Base-by-base conservation (phyloP, 2,113 vertebrate species). In the Actenoides hombroni region DNA sequence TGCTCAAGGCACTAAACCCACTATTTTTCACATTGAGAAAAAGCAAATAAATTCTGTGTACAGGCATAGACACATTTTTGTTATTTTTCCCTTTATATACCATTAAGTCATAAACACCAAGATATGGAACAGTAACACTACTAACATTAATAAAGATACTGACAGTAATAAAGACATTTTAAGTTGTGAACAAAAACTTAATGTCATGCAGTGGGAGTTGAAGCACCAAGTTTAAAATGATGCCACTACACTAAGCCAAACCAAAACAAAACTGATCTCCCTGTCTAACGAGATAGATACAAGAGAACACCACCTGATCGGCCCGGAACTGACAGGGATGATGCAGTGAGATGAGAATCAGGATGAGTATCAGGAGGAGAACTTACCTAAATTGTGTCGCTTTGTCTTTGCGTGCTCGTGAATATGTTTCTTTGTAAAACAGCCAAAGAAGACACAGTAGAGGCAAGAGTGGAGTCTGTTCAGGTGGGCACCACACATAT, bases 371-470 rank as follows among this genome's bases (percentile, higher is more conserved):
- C 3, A 10, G 42, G 33, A n/a, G 26, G 70, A n/a, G 3, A 39
- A 64, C 99, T 99, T 98, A 99, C 99, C 99, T 97, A 99, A 98
- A 96, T 99, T 99, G 98, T 99, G 99, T 97, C 99, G 98, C 94
- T 99, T 99, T 95, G 98, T 98, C 98, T 99, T 99, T 37, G 99
- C 99, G 88, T 99, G 99, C 75, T 99, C 99, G 86, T 99, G 99
- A 97, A 99, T 99, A 96, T 99, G 99, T 96, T 99, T 99, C 99
- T 99, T 99, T 78, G 99, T 99, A 95, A 99, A 99, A 96, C 99
- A 99, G 98, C 99, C 99, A 40, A 99, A 99, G 98, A 99, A 99
- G 95, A 99, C 99, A 81, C 99, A 99, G 98, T 99, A 99, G 86
- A 99, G 99, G 98, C 99, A 99, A 95, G 99, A 99, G 97, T 99